Evolutionary conservation across 2,113 vertebrate species (phyloP).

Genomic region (Sphaerodactylus townsendi): DNA sequence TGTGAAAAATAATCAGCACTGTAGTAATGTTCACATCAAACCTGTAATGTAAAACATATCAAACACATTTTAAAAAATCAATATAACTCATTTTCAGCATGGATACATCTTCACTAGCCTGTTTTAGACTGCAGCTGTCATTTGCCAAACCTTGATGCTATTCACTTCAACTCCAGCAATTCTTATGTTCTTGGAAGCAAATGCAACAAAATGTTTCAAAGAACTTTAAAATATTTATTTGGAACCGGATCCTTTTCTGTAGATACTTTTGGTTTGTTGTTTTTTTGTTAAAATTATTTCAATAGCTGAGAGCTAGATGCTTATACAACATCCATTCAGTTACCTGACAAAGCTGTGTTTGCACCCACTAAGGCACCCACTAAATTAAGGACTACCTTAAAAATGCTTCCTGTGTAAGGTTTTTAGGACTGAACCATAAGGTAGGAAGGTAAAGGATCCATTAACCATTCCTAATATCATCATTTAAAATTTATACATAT

Average conservation of each 20-base stretch:
- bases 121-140: not conserved
- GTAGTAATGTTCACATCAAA: constrained; percentile 32
- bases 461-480: not conserved
- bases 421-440: constrained; percentile 34
- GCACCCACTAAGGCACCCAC: not conserved
- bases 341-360: not conserved
- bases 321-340: not conserved
- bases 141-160: not conserved
- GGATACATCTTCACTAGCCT: not conserved
- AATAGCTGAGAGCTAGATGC: too few species aligned
- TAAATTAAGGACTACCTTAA: constrained; percentile 8
- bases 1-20: constrained; percentile 4
- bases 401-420: constrained; percentile 23
- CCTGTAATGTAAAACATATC: not conserved
- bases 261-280: constrained; percentile 46
- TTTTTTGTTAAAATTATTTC: constrained; percentile 51
- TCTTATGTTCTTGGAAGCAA: not conserved
- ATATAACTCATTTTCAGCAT: not conserved
- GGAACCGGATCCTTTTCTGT: constrained; percentile 49
- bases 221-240: constrained; percentile 71
- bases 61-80: not conserved
- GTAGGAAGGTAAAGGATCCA: not conserved
- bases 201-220: constrained; percentile 25
- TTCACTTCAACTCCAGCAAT: not conserved
- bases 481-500: not conserved